Evolutionary conservation across 2,888 invertebrate genomes (phyloP).

Genomic region (Merodon equestris): DNA sequence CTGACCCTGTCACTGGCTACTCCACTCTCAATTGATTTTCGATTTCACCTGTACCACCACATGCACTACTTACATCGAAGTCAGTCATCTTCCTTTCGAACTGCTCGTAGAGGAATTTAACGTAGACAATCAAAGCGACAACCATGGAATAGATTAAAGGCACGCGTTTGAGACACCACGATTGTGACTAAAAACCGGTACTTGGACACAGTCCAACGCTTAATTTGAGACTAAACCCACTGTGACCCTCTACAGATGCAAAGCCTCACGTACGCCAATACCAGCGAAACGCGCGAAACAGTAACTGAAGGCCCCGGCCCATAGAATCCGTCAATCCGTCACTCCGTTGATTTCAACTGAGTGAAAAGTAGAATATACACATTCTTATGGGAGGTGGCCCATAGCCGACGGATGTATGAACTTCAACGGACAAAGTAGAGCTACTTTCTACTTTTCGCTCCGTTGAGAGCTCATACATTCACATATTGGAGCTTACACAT

Average conservation of each 20-base stretch:
- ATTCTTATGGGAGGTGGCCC: too few species aligned
- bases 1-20: conserved; percentile 44
- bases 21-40: background rate
- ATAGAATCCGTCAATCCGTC: too few species aligned
- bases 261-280: conserved; percentile 39
- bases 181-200: background rate
- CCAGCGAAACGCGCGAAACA: conserved; percentile 10
- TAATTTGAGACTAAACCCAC: conserved; percentile 1
- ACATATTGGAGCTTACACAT: too few species aligned
- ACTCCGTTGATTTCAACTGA: too few species aligned
- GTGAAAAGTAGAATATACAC: too few species aligned
- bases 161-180: background rate
- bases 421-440: too few species aligned
- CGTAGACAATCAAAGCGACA: conserved; percentile 12
- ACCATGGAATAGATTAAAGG: background rate
- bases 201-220: conserved; percentile 3
- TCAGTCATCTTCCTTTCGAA: conserved; percentile 20
- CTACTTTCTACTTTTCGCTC: too few species aligned
- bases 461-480: too few species aligned
- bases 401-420: too few species aligned
- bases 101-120: conserved; percentile 4
- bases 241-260: conserved; percentile 20
- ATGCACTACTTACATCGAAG: conserved; percentile 55
- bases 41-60: background rate
- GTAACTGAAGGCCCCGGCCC: too few species aligned